phyloP scores from a whole-genome alignment of 2,888 invertebrate genomes.

The Tachina lurida region DNA sequence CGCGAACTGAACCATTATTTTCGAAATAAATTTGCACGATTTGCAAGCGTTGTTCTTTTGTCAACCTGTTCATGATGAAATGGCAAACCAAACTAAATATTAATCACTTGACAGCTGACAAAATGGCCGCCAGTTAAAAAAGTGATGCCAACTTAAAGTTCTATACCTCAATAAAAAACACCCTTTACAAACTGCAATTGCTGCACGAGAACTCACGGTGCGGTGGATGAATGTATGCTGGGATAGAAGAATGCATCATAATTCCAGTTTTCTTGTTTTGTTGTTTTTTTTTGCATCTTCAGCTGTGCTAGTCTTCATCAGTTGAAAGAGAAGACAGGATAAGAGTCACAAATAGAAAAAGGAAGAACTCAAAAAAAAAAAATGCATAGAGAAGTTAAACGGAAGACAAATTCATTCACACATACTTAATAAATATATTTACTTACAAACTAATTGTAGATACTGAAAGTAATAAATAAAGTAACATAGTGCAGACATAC shows the following conservation, averaged over 20 bases:
- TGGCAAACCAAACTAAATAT: no score
- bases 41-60: no score
- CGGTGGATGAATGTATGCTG: slow-evolving; percentile 25
- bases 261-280: slow-evolving; percentile 66
- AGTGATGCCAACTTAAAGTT: no score
- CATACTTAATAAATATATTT: slow-evolving; percentile 6
- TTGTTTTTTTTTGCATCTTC: slow-evolving; percentile 27
- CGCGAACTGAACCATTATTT: no score
- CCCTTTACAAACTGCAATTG: slow-evolving; percentile 64
- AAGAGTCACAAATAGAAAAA: slow-evolving; percentile 20
- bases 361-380: slow-evolving; percentile 40
- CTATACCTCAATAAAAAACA: no score
- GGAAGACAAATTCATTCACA: slow-evolving; percentile 54
- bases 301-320: slow-evolving; percentile 48
- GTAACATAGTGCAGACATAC: slow-evolving; percentile 1
- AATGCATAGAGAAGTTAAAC: slow-evolving; percentile 3
- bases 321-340: slow-evolving; percentile 51
- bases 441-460: slow-evolving; percentile 3
- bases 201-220: slow-evolving; percentile 19
- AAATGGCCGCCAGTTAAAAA: no score
- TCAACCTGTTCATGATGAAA: no score
- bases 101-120: no score
- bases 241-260: slow-evolving; percentile 59
- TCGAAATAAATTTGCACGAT: no score
- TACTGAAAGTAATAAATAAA: slow-evolving; percentile 39